Conservation (phyloP, 2,888 invertebrate genomes). For the Dolichomitus sp. region DNA sequence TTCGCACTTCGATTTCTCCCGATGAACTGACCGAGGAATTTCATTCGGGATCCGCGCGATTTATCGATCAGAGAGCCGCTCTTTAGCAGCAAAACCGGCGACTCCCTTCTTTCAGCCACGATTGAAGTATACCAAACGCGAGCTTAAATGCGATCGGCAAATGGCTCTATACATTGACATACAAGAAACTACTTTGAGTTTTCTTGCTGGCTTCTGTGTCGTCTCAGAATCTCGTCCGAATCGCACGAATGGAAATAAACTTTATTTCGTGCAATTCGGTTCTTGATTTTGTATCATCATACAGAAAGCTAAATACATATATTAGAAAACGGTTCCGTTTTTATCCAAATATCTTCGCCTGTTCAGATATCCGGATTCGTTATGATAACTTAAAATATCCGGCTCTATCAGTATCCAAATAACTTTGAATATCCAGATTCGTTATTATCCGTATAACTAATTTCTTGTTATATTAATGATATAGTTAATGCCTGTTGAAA, state of each 20-base stretch:
- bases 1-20: constrained; percentile 31
- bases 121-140: constrained; percentile 32
- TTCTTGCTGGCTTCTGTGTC: background rate
- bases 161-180: constrained; percentile 31
- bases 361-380: too few species aligned
- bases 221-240: background rate
- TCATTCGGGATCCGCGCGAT: constrained; percentile 34
- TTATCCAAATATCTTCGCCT: too few species aligned
- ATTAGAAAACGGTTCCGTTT: too few species aligned
- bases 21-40: constrained; percentile 32
- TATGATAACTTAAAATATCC: too few species aligned
- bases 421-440: too few species aligned
- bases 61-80: constrained; percentile 33
- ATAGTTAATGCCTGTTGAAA: too few species aligned
- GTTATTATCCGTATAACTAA: too few species aligned
- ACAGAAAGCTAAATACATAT: too few species aligned
- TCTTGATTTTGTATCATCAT: too few species aligned
- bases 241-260: background rate
- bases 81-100: constrained; percentile 20
- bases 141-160: constrained; percentile 33
- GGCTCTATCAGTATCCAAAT: too few species aligned
- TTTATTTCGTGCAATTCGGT: too few species aligned
- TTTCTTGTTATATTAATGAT: too few species aligned
- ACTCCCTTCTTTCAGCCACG: constrained; percentile 4
- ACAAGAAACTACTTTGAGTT: constrained; percentile 22